Base-by-base conservation (phyloP, 2,797 vertebrate species). In the Platalea minor region DNA sequence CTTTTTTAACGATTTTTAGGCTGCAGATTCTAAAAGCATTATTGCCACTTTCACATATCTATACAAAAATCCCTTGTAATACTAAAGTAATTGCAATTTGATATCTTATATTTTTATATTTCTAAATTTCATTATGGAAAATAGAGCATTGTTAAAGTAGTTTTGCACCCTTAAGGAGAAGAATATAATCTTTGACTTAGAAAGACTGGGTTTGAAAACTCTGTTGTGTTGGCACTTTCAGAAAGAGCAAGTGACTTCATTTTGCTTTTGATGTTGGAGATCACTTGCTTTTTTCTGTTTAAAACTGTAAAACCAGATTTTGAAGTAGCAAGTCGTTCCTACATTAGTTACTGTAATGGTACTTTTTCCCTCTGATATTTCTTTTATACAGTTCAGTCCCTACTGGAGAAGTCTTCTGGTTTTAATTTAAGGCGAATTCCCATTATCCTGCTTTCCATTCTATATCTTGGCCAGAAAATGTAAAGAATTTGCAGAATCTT, bases 401-500 rank as follows among this genome's bases (percentile, higher is more conserved):
- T 56, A 11, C 26, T 79, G 56, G 41, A 91, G 48, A 68, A 37
- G 25, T 60, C 77, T 84, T 92, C 76, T 96, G 85, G 41, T 84
- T 95, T 96, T 91, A 88, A 88, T 95, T 95, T 90, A 59, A 91
- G 54, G 18, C 79, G 78, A 83, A 84, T 86, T 89, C 65, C 54
- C 25, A 21, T 75, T 95, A 54, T 72, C 29, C 37, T 84, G 26
- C 46, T 90, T 95, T 95, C 50, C 39, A 24, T 86, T 72, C 31
- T 72, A 86, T 76, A 54, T 79, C 82, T 64, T 78, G n/a, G 85
- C 79, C 80, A 94, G 79, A 91, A 95, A 93, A 97, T 82, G 73
- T 91, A 82, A 96, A 95, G 91, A 95, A 95, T 96, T 95, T 74
- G 43, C 65, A 96, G 88, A 95, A 90, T 94, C 60, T 88, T 48